Evolutionary conservation across 2,888 invertebrate genomes (phyloP), one percentile per base, ranked within the genome.

Genomic region (Chromoteleia sp.): DNA sequence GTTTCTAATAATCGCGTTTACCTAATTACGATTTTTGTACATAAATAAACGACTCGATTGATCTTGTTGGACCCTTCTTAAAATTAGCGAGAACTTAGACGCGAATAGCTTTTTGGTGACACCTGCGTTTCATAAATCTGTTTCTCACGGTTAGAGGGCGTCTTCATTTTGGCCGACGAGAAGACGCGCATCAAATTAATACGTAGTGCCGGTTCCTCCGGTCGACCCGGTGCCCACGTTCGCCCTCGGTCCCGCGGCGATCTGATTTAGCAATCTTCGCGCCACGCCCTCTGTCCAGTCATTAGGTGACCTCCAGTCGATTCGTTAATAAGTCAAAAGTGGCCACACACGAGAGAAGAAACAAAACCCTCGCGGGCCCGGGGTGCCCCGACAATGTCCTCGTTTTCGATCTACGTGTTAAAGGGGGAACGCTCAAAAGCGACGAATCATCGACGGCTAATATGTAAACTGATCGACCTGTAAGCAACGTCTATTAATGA

Each of bases 261-360:
- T 78, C 78, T 78, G 77, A 77, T 77, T 77, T 77, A 89, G 91
- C 90, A 89, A 91, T 91, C 91, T 90, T 88, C 74, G 82, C 85
- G 88, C 90, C 91, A 89, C 91, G 90, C 91, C 91, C 88, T 85
- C 85, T 89, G 88, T 89, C 89, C 88, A 88, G 90, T 90, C 90
- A 89, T 87, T 89, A 88, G 89, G 88, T 87, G 87, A 87, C 87
- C 86, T 83, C 86, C 81, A 86, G 85, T 83, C 84, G 85, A 85
- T 89, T 90, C 88, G 89, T 90, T 91, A 90, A 91, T 89, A 88
- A 91, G 87, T 84, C 87, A 87, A 89, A 80, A 83, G 87, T 88
- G 88, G 89, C 89, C 91, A 90, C 90, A 88, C 87, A 88, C 86
- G 82, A 71, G 61, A 67, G 63, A 63, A 73, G 71, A 56, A 67